Conservation (phyloP, 2,113 vertebrate species). For the Pelodiscus sinensis region DNA sequence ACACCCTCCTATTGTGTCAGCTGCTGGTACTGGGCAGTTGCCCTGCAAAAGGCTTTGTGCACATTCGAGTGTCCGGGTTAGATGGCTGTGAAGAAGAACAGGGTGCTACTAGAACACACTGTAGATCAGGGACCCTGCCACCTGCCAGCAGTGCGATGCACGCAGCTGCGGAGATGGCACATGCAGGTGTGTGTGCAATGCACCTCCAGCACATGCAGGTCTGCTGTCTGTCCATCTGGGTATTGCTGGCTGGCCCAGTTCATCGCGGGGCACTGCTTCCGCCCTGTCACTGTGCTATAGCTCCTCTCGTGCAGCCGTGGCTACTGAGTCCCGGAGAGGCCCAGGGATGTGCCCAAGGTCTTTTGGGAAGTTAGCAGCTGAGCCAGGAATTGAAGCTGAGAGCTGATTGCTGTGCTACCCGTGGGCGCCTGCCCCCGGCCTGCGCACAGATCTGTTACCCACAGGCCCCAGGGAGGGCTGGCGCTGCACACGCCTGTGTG, state of each 20-base stretch:
- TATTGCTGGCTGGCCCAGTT: no score
- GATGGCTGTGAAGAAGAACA: background rate
- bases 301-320: background rate
- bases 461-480: background rate
- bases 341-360: background rate
- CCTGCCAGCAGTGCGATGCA: no score
- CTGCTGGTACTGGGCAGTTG: background rate
- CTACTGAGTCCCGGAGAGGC: background rate
- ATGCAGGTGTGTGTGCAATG: background rate
- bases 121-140: background rate
- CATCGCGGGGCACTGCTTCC: no score
- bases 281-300: no score
- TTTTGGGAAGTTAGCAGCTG: background rate
- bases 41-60: no score
- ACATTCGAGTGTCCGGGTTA: no score
- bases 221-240: no score
- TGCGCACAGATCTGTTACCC: background rate
- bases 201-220: no score
- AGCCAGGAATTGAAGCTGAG: background rate
- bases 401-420: no score
- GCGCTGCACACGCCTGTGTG: background rate
- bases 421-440: no score
- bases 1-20: background rate
- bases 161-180: background rate
- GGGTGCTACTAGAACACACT: background rate